phyloP scores from a whole-genome alignment of 2,888 invertebrate species.

The Micoletzkya japonica region DNA sequence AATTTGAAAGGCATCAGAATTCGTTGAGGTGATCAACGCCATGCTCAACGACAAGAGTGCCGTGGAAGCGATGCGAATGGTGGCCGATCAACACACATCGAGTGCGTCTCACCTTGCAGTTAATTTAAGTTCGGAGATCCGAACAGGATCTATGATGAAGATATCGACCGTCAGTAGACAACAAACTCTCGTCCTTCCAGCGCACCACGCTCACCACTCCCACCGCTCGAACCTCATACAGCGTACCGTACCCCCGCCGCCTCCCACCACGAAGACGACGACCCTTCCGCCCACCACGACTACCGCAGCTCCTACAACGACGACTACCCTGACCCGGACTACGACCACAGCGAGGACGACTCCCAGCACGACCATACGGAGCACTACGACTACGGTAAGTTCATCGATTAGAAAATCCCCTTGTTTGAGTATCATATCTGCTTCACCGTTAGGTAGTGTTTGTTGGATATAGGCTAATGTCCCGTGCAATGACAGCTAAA shows the following conservation, averaged over 20 bases:
- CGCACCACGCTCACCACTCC: neutral
- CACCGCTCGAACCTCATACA: neutral
- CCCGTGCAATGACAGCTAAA: no score
- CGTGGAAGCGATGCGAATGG: constrained; percentile 6
- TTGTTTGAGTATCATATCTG: no score
- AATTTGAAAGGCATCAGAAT: neutral
- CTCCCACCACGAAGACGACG: constrained; percentile 1
- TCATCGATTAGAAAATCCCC: constrained; percentile 12
- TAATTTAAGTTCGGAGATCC: no score
- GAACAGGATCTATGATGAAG: no score
- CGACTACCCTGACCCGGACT: constrained; percentile 25
- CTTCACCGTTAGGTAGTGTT: no score
- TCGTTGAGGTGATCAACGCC: constrained; percentile 7
- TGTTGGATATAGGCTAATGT: no score
- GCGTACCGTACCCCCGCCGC: constrained; percentile 10
- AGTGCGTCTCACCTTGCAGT: no score
- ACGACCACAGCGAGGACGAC: constrained; percentile 27
- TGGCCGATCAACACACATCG: no score
- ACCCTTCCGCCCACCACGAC: constrained; percentile 11
- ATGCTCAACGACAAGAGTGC: constrained; percentile 9
- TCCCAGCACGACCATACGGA: constrained; percentile 25
- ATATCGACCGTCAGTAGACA: no score
- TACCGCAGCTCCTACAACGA: constrained; percentile 14
- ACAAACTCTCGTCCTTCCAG: constrained; percentile 8
- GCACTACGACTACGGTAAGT: constrained; percentile 18